A percentile compares a stretch with the other conserved stretches of the same genome.
Evolutionary conservation across 1,140 invertebrate species (phyloP).

Genomic region (Halyomorpha halys): DNA sequence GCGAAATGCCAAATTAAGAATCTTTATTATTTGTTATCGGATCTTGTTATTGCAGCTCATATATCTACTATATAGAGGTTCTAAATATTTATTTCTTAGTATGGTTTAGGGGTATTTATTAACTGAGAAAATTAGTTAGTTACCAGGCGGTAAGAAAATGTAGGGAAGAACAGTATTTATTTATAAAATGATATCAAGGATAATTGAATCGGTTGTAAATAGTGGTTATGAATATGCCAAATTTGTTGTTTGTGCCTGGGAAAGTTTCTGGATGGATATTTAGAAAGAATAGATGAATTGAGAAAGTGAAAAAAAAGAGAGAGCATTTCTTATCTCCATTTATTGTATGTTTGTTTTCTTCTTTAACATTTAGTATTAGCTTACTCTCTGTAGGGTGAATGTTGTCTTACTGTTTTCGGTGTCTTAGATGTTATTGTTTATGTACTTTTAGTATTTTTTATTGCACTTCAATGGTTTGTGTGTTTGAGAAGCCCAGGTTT

Average conservation of each 20-base stretch:
- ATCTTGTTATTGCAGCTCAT: constrained; percentile 13
- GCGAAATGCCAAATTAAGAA: constrained; percentile 12
- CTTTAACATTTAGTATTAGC: constrained; percentile 1
- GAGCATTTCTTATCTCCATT: constrained; percentile 11
- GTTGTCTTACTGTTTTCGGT: constrained; percentile 2
- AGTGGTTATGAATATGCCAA: background rate
- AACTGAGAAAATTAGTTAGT: constrained; percentile 21
- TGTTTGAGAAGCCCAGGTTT: constrained; percentile 8
- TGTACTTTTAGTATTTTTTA: background rate
- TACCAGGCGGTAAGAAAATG: constrained; percentile 15
- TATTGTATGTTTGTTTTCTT: background rate
- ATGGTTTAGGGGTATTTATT: constrained; percentile 20
- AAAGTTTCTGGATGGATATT: background rate
- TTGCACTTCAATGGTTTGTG: constrained; percentile 5
- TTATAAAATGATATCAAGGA: background rate
- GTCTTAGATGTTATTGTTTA: background rate
- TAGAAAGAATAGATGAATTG: background rate
- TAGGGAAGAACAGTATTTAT: constrained; percentile 13
- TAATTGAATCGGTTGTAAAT: background rate
- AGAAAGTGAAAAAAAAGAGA: background rate
- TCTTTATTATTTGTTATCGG: constrained; percentile 14
- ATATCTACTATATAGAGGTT: background rate
- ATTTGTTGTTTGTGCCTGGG: background rate
- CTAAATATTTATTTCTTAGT: constrained; percentile 17
- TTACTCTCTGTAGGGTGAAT: background rate